Evolutionary conservation across 2,113 vertebrate genomes (phyloP).

Genomic region (Pseudonaja textilis): DNA sequence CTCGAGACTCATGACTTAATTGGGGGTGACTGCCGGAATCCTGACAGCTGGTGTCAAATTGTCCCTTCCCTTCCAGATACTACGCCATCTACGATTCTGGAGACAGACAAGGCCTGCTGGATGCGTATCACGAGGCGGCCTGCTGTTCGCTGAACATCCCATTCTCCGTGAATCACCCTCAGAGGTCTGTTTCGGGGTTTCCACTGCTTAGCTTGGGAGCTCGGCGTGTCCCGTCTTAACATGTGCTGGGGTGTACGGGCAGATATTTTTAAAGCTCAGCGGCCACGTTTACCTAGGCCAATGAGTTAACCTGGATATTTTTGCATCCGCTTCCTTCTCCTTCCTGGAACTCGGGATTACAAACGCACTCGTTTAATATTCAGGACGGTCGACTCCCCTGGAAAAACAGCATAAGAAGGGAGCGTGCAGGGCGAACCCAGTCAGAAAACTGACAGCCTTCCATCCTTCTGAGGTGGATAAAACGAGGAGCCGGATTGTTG

Average conservation of each 20-base stretch:
- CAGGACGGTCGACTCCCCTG: not conserved
- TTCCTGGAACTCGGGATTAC: not conserved
- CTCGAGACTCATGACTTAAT: too few relatives aligned
- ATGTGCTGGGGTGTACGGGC: not conserved
- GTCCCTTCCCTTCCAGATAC: slow-evolving; percentile 69
- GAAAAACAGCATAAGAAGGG: not conserved
- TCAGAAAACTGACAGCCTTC: not conserved
- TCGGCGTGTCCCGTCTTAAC: rapidly evolving
- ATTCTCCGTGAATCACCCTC: slow-evolving; percentile 70
- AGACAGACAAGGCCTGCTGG: slow-evolving; percentile 83
- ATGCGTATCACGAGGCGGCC: slow-evolving; percentile 88
- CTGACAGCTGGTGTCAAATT: too few relatives aligned
- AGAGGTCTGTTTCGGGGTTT: slow-evolving; percentile 69
- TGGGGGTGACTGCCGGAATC: too few relatives aligned
- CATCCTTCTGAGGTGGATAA: too few relatives aligned
- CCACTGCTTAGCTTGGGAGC: too few relatives aligned
- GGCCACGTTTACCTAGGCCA: not conserved
- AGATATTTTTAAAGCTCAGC: not conserved
- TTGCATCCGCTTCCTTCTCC: not conserved
- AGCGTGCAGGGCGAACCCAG: not conserved
- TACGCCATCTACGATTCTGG: slow-evolving; percentile 85
- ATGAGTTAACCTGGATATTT: not conserved
- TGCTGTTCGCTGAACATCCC: slow-evolving; percentile 85
- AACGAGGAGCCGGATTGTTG: too few relatives aligned
- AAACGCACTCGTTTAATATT: not conserved